Evolutionary conservation across 2,888 invertebrate species (phyloP), one percentile per base, ranked within the genome.

Genomic region (Lithophane ornitopus): DNA sequence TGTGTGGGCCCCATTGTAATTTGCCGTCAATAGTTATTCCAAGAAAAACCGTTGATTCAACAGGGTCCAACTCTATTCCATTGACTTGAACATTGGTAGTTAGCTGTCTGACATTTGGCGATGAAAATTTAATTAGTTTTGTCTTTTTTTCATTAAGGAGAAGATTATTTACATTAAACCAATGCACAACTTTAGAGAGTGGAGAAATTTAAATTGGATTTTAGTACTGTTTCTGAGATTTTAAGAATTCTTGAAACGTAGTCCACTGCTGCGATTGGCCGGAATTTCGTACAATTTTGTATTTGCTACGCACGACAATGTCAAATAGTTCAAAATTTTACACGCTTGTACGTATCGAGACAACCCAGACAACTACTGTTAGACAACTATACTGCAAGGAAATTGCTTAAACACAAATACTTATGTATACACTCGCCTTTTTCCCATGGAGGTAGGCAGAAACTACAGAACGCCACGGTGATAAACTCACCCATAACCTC

Each of bases 401-500:
- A 39, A n/a, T n/a, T 14, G 2, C 59, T 28, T 28, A 28, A 34
- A 16, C 19, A 59, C 6, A 12, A 16, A 44, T 58, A 59, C 59
- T n/a, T n/a, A n/a, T n/a, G n/a, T n/a, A 34, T 34, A 62, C 3
- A 34, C 22, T 8, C 14, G 2, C 3, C 7, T 7, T 12, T 2
- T 12, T 12, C 54, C n/a, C n/a, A 54, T 12, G 54, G 2, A 19
- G 49, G 49, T 19, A 49, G 8, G 19, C 7, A 49, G 49, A 19
- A 49, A 49, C 49, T 22, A n/a, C 22, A n/a, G 28, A 59, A 22
- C 2, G 22, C 3, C 22, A 26, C 54, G 12, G 6, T 26, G 59
- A 34, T 59, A 28, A 54, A 61, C 93, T 96, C 91, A 94, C 98
- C 98, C 89, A 99, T 97, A n/a, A 99, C 99, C 96, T 99, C 99